Conservation (phyloP, 1,140 invertebrate genomes). For the Sinonovacula constricta region DNA sequence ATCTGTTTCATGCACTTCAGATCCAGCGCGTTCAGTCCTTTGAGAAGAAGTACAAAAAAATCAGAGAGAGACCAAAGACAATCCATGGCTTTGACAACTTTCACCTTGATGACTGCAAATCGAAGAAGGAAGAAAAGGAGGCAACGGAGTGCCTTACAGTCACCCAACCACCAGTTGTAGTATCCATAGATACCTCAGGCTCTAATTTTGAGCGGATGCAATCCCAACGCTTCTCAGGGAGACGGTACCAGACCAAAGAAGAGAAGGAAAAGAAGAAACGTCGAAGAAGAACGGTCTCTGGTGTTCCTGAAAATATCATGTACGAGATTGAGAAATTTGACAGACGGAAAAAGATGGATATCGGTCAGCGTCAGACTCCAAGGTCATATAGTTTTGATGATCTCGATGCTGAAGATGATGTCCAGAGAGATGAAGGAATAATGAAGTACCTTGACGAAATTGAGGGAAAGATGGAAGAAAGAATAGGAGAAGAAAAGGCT, state of each 20-base stretch:
- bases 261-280: constrained; percentile 57
- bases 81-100: constrained; percentile 63
- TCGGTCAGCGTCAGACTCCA: constrained; percentile 33
- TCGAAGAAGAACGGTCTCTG: constrained; percentile 67
- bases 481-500: constrained; percentile 62
- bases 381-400: constrained; percentile 72
- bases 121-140: constrained; percentile 41
- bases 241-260: constrained; percentile 47
- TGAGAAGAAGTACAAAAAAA: constrained; percentile 70
- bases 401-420: constrained; percentile 58
- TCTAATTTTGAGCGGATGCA: constrained; percentile 71
- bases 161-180: constrained; percentile 55
- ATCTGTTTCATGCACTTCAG: too few relatives aligned
- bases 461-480: constrained; percentile 70
- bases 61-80: constrained; percentile 60
- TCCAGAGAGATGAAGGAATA: constrained; percentile 65
- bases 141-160: constrained; percentile 61
- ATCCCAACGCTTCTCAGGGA: constrained; percentile 64
- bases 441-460: constrained; percentile 71
- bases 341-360: constrained; percentile 51
- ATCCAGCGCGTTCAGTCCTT: constrained; percentile 55
- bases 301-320: constrained; percentile 68
- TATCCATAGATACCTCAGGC: constrained; percentile 72
- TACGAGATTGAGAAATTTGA: constrained; percentile 73
- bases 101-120: constrained; percentile 46